Evolutionary conservation across 2,113 vertebrate species (phyloP).

Genomic region (Cyphomyrus discorhynchus): DNA sequence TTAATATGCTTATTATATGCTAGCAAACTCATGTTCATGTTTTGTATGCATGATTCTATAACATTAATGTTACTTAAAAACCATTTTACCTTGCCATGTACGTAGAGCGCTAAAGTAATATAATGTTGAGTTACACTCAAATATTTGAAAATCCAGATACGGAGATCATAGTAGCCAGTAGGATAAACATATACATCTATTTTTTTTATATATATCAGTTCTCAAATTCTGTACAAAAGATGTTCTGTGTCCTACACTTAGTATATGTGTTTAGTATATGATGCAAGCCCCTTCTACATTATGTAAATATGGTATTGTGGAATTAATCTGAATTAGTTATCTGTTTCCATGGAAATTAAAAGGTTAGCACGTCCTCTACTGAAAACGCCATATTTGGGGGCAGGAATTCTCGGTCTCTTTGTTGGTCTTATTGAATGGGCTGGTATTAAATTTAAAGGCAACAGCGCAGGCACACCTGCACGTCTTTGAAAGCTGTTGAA

Average conservation of each 20-base stretch:
- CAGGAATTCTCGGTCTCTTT: neutral
- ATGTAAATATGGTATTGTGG: neutral
- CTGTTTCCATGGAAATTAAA: conserved; percentile 1
- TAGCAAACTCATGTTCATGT: neutral
- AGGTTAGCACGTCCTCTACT: neutral
- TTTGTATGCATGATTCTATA: neutral
- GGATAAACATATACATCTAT: neutral
- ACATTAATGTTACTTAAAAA: neutral
- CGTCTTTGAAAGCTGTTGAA: neutral
- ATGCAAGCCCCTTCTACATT: neutral
- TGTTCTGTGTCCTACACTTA: neutral
- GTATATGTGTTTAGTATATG: neutral
- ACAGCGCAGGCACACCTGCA: neutral
- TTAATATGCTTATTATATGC: neutral
- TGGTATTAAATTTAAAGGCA: neutral
- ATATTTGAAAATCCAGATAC: neutral
- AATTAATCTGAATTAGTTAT: neutral
- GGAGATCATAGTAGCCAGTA: neutral
- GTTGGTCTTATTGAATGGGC: neutral
- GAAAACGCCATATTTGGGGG: neutral
- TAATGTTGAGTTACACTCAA: neutral
- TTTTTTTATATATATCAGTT: neutral
- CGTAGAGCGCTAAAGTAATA: neutral
- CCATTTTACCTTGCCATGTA: neutral
- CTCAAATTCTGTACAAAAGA: neutral